Evolutionary conservation across 2,888 invertebrate genomes (phyloP), one percentile per base, ranked within the genome.

Genomic region (Pseudeuparius sepicola): DNA sequence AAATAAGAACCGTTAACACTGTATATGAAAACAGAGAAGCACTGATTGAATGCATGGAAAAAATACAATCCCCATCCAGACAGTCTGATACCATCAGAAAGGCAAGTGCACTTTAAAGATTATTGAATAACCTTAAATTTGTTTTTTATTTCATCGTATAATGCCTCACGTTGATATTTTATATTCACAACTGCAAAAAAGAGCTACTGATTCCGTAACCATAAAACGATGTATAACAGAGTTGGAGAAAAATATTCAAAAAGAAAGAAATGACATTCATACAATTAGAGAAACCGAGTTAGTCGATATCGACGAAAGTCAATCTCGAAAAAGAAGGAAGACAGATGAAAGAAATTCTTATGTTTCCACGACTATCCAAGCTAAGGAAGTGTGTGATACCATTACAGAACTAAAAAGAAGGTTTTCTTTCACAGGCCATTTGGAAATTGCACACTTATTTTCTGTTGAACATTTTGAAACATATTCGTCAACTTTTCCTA

Each of bases 111-210:
- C 17, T 37, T 24, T 31, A 20, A 24, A 17, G 14, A 10, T 34
- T 26, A 15, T 20, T 44, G 7, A 4, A 40, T 26, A 41, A 45
- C 20, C 9, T 27, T 5, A 24, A 20, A 7, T 50, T 52, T 36
- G 25, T 37, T 6, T 51, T 43, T 45, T 51, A 50, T 51, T 51
- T 36, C 40, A 49, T 35, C 35, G 26, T 25, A 35, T 48, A 17
- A 45, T 49, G 44, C 45, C 45, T 5, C 47, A 50, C 27, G 42
- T 47, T 7, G 43, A 51, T 27, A 39, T 46, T 16, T 39, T 47
- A 9, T 45, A 41, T 17, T 40, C 43, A 17, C 43, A 46, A 26
- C 29, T 51, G 9, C 48, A 47, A 27, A 33, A 17, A 33, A n/a
- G n/a, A n/a, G n/a, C 4, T 20, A 36, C 23, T 9, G 37, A 41